Base-by-base conservation (phyloP, 2,888 invertebrate genomes). In the Petrolisthes manimaculis region DNA sequence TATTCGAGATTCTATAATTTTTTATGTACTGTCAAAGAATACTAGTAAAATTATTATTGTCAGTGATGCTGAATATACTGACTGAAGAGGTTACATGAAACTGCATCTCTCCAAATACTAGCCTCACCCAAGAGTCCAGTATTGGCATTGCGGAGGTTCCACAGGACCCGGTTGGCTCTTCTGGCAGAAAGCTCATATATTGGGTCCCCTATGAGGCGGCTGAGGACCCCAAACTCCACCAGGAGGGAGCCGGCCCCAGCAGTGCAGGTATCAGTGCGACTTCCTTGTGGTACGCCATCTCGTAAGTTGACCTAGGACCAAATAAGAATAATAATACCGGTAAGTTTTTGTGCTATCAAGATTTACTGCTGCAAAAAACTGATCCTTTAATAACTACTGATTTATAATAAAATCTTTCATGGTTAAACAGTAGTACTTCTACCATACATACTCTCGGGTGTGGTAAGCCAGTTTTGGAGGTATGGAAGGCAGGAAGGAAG, bases 51-150 rank as follows among this genome's bases (percentile, higher is more conserved):
- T 37, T 37, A 37, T 37, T 37, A 37, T 37, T 37, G 37, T 37
- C 37, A 37, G 37, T 37, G 37, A 37, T 37, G 37, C 37, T 37
- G 37, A 37, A 37, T 37, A 37, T 37, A 37, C 37, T 37, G 37
- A 37, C 37, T 37, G 37, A 37, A 37, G 37, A 37, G 37, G 37
- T 37, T 37, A 37, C 37, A 37, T 37, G 37, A 37, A 37, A 37
- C 37, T 37, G 37, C 2, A 37, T 37, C 37, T 37, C 37, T 37
- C 18, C 71, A 71, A 14, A 71, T n/a, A 69, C 51, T 37, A 69
- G n/a, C 91, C 99, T 96, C 9, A 95, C 94, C 95, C 89, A 95
- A 92, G 18, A 95, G 92, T 12, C 95, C 95, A 51, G 95, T 95
- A 69, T 93, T 93, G 91, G 94, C 93, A 0, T 94, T 93, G 85